phyloP scores from a whole-genome alignment of 2,888 invertebrate species.

The Cephus spinipes region DNA sequence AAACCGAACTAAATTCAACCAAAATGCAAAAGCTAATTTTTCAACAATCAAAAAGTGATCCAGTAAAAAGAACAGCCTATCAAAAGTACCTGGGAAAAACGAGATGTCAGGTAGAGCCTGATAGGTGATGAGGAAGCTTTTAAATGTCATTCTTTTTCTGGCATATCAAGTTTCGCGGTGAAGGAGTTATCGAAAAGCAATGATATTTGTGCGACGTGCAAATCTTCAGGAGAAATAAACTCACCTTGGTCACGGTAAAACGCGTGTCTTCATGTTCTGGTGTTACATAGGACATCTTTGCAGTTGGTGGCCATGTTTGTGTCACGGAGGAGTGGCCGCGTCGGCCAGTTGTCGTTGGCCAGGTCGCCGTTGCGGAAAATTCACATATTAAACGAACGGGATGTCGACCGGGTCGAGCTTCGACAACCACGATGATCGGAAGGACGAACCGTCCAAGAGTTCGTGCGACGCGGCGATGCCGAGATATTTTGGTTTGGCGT shows the following conservation, averaged over 20 bases:
- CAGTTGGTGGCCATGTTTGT: neutral
- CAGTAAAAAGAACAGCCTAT: neutral
- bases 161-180: neutral
- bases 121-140: neutral
- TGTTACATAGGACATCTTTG: neutral
- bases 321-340: neutral
- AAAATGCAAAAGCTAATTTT: neutral
- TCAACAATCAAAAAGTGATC: neutral
- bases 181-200: neutral
- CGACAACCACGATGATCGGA: neutral
- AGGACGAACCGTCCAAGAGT: neutral
- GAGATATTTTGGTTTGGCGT: neutral
- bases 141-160: neutral
- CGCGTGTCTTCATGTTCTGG: neutral
- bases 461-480: neutral
- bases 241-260: neutral
- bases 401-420: neutral
- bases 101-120: neutral
- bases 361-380: neutral
- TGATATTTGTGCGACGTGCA: neutral
- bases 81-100: neutral
- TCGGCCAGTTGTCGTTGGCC: too few relatives aligned
- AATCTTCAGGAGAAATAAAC: neutral
- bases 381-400: neutral
- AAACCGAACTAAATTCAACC: neutral